Evolutionary conservation across 2,113 vertebrate species (phyloP).

Genomic region (Bufo gargarizans): DNA sequence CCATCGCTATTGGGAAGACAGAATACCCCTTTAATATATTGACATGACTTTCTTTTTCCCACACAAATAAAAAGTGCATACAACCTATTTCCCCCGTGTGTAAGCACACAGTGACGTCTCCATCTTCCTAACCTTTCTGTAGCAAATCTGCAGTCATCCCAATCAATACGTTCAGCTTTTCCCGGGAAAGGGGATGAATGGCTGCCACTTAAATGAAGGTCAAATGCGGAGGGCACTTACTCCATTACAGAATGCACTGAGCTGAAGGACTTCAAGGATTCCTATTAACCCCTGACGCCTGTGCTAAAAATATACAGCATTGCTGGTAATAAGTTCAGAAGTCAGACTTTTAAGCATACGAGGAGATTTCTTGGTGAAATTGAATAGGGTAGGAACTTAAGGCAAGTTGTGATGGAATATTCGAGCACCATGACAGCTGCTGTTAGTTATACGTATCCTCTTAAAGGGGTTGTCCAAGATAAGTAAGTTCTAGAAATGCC

Average conservation of each 20-base stretch:
- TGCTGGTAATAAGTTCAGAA: background rate
- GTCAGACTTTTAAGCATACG: background rate
- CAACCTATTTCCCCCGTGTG: background rate
- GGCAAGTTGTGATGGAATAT: too few species aligned
- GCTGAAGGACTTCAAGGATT: constrained; percentile 7
- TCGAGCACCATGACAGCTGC: background rate
- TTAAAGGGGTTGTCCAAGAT: background rate
- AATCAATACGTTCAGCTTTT: constrained; percentile 16
- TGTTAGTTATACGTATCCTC: too few species aligned
- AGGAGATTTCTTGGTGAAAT: background rate
- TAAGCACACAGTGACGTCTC: background rate
- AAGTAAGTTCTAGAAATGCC: background rate
- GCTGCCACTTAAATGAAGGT: constrained; percentile 41
- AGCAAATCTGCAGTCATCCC: background rate
- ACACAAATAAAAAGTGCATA: too few species aligned
- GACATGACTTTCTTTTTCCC: too few species aligned
- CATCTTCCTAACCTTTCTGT: background rate
- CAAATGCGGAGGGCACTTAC: constrained; percentile 21
- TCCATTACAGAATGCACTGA: constrained; percentile 29
- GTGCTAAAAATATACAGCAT: constrained; percentile 6
- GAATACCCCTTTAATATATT: too few species aligned
- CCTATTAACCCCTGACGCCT: constrained; percentile 20
- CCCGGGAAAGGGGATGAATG: background rate
- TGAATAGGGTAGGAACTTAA: background rate
- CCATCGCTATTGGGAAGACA: too few species aligned